Evolutionary conservation across 2,888 invertebrate genomes (phyloP), one percentile per base, ranked within the genome.

Genomic region (Gryllus longicercus): DNA sequence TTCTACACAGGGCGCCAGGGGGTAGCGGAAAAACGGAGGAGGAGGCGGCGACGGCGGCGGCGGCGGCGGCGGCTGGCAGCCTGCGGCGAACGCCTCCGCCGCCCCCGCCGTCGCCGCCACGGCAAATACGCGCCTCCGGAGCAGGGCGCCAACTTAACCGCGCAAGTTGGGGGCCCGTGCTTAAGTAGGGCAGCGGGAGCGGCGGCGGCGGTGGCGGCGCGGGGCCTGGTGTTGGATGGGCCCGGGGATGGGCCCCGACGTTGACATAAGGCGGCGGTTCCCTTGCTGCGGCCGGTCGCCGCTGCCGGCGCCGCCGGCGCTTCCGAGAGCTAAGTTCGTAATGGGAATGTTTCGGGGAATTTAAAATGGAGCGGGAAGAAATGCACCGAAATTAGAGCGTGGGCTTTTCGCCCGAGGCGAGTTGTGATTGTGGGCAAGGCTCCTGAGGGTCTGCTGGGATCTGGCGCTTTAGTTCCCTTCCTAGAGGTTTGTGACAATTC

Each of bases 61-160:
- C 16, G 63, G 51, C 51, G 51, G 51, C 12, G 51, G 18, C 12
- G 63, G 63, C n/a, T 63, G 63, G 63, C 63, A 63, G 63, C 63
- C 63, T 63, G 63, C 14, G n/a, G 63, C 14, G 63, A 16, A 63
- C 14, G 14, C 16, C 63, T 5, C 63, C 16, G 14, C 63, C 14
- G 16, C n/a, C 63, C 63, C 63, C 63, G 16, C n/a, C 63, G 14
- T 63, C 63, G 63, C 14, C 63, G 16, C 63, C 16, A 18, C 63
- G 63, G 63, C 63, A 63, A 63, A 63, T 63, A 63, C 63, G 14
- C 63, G 63, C 63, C 63, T 63, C n/a, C n/a, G 63, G 63, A 63
- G 63, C 63, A 18, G 63, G n/a, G 63, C 63, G 63, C 63, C 63
- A 63, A 63, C 63, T 63, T 63, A 63, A 63, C 16, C 63, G 63